A percentile compares a stretch with the other conserved stretches of the same genome.
Conservation (phyloP, 2,113 vertebrate species). For the Pavo muticus region DNA sequence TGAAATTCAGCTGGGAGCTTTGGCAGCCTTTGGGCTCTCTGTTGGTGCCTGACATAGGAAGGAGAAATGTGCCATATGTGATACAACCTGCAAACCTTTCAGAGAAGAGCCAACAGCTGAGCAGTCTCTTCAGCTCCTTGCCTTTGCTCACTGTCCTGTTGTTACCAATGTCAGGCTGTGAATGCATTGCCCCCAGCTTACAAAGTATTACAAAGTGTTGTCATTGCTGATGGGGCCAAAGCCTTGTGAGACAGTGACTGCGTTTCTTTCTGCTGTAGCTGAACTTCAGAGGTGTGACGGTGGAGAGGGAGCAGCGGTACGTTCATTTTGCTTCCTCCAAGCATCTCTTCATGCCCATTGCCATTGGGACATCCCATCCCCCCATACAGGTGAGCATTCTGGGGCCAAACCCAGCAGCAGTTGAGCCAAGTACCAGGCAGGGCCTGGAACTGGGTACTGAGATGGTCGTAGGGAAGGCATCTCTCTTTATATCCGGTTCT, state of each 20-base stretch:
- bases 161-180: neutral
- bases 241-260: neutral
- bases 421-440: neutral
- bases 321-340: conserved; percentile 83
- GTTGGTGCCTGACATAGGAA: neutral
- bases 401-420: neutral
- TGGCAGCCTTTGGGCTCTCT: neutral
- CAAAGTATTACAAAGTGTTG: neutral
- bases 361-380: conserved; percentile 79
- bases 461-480: neutral
- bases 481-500: neutral
- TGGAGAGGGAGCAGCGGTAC: conserved; percentile 76
- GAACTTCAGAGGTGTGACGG: conserved; percentile 86
- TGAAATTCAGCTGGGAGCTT: neutral
- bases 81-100: neutral
- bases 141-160: fast-evolving
- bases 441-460: neutral
- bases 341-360: conserved; percentile 85
- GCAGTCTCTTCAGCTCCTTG: neutral
- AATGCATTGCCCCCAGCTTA: neutral
- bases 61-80: neutral
- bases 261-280: conserved; percentile 76
- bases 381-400: conserved; percentile 87
- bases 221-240: neutral
- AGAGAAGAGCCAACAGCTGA: neutral